Base-by-base conservation (phyloP, 2,797 vertebrate genomes). In the Ctenopoma multispine region DNA sequence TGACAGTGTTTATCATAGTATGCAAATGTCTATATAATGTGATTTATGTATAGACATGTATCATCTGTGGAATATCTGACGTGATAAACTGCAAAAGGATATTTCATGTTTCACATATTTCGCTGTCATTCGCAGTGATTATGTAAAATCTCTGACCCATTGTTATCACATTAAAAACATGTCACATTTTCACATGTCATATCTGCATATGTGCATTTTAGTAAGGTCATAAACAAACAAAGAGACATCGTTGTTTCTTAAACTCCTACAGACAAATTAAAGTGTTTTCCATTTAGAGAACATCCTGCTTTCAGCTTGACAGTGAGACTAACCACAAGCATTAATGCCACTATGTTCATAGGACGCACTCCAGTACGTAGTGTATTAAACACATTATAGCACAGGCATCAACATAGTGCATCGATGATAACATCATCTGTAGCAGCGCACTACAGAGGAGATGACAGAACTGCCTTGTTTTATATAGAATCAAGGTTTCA, bases 381-480 rank as follows among this genome's bases (percentile, higher is more conserved):
- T 9, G 38, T 10, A 81, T 85, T 80, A 80, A 86, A 75, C 23
- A 71, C 66, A 69, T 70, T 62, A 58, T 50, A 70, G 44, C 59
- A 14, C 36, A 20, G 69, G 62, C 57, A 50, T 27, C 47, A 72
- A 65, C 49, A 13, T 21, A 56, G 23, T 29, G 63, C 77, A 77
- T 82, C 80, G 80, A 81, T 84, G 81, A 84, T 69, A 81, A 66
- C 68, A 81, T 70, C 17, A 53, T 71, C 43, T 31, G 11, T 73
- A 61, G 50, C 73, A 15, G 57, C 40, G 10, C 55, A 50, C 60
- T 61, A 65, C 69, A 75, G 62, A 74, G 44, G 51, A 65, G 36
- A 80, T 82, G 77, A 87, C 80, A 84, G 75, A 20, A 48, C 60
- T 83, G 78, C 87, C 86, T 87, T 76, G 82, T 87, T 91, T 85